These are phyloP conservation scores for Acanthosepion pharaonis DNA, from an alignment of 2,888 invertebrate genomes.

Conservation along the genomic window DNA sequence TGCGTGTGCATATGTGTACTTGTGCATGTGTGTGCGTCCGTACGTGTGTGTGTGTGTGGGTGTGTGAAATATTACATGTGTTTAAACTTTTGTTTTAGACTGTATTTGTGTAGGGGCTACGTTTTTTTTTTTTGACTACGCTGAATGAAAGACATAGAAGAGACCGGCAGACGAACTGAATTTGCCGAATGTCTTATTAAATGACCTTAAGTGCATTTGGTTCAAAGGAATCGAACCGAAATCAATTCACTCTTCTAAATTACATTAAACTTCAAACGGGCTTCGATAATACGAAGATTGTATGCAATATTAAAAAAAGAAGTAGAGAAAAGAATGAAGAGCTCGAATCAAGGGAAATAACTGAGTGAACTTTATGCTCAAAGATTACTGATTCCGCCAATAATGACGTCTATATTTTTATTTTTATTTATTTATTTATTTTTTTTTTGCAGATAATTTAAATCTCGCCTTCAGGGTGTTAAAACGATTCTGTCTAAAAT, in stretches of 20 bases:
- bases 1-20: too few relatives aligned
- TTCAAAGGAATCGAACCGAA: not conserved
- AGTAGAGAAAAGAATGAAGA: not conserved
- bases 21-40: too few relatives aligned
- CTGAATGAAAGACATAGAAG: not conserved
- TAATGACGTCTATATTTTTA: not conserved
- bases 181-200: not conserved
- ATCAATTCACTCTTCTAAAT: not conserved
- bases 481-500: not conserved
- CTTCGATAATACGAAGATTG: not conserved
- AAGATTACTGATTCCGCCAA: not conserved
- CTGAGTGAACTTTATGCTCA: not conserved
- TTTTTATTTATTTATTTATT: not conserved
- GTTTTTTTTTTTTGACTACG: too few relatives aligned
- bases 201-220: not conserved
- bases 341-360: not conserved
- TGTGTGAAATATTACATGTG: too few relatives aligned
- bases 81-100: too few relatives aligned
- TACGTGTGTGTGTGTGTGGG: too few relatives aligned
- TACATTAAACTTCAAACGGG: not conserved
- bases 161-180: not conserved
- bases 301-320: not conserved
- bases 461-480: not conserved
- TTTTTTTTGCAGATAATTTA: not conserved
- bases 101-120: too few relatives aligned